A percentile compares a stretch with the other conserved stretches of the same genome.
These are phyloP conservation scores for Athetis lepigone DNA, from an alignment of 2,888 invertebrate genomes.

Conservation along the genomic window DNA sequence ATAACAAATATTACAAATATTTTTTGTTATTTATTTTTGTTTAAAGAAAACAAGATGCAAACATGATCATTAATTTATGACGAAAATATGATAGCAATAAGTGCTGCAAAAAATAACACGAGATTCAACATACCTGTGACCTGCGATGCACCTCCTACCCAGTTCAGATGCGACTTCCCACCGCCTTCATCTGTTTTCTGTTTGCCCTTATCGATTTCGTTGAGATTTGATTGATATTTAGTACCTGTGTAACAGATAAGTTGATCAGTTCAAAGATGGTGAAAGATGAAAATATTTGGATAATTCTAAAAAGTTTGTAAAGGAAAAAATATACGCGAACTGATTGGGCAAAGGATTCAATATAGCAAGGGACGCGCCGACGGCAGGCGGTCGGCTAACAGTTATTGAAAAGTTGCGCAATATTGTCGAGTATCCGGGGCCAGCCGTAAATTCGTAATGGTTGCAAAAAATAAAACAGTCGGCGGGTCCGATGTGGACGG, in stretches of 20 bases:
- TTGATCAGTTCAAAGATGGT: slow-evolving; percentile 59
- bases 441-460: slow-evolving; percentile 89
- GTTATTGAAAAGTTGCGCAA: slow-evolving; percentile 91
- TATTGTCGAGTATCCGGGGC: slow-evolving; percentile 88
- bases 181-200: slow-evolving; percentile 93
- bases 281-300: slow-evolving; percentile 42
- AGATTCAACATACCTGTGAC: slow-evolving; percentile 80
- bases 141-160: slow-evolving; percentile 88
- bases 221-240: slow-evolving; percentile 94
- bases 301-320: slow-evolving; percentile 49
- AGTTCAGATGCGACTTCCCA: slow-evolving; percentile 89
- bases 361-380: slow-evolving; percentile 81
- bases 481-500: slow-evolving; percentile 73
- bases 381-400: slow-evolving; percentile 79
- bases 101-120: slow-evolving; percentile 3
- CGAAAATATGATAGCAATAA: slow-evolving; percentile 1
- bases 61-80: too few relatives aligned
- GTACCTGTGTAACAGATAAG: slow-evolving; percentile 89
- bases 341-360: slow-evolving; percentile 86
- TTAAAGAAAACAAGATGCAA: neutral
- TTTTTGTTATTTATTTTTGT: slow-evolving; percentile 3
- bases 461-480: slow-evolving; percentile 88
- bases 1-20: too few relatives aligned
- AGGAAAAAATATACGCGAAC: slow-evolving; percentile 71
- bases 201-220: slow-evolving; percentile 95